Evolutionary conservation across 2,888 invertebrate genomes (phyloP), one percentile per base, ranked within the genome.

Genomic region (Zhuqinia jingwanae): DNA sequence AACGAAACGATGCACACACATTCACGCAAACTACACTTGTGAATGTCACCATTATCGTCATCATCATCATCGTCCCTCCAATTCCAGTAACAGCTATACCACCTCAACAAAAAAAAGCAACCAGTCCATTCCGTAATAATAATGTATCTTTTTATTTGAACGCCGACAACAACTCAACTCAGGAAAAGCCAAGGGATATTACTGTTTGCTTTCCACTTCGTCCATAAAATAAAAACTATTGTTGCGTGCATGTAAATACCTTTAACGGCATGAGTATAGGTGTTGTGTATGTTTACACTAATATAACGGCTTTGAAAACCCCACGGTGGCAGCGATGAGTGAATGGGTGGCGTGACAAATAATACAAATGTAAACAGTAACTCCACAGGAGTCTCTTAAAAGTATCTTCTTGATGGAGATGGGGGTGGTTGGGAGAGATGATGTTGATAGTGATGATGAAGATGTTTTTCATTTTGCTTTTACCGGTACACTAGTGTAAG

Each of bases 351-450:
- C 42, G 76, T 76, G 76, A 76, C 76, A 76, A 76, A 76, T 76
- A 76, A 76, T 56, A 76, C 76, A 76, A 76, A 76, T 58, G 56
- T 56, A 76, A 76, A 76, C 76, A 76, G 36, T 58, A 76, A 76
- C 42, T 56, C 56, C 58, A 76, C 75, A 50, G 70, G 70, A 73
- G 50, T 73, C 70, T 73, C 70, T 73, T 73, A 50, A 73, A 73
- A 73, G 47, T 73, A 73, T 73, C 70, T 50, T 22, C 70, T 73
- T 73, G 22, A 73, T 73, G 70, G 76, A 56, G 42, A 36, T 42
- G n/a, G 36, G 8, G 8, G 8, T 36, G 36, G 36, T n/a, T 36
- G 36, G 36, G 3, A 8, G 36, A 36, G 22, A 73, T 73, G 70
- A 56, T 30, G 42, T 20, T 56, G n/a, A 17, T 27, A 17, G 53